These are phyloP conservation scores for Plemyria rubiginata DNA, from an alignment of 2,888 invertebrate genomes.

Conservation along the genomic window DNA sequence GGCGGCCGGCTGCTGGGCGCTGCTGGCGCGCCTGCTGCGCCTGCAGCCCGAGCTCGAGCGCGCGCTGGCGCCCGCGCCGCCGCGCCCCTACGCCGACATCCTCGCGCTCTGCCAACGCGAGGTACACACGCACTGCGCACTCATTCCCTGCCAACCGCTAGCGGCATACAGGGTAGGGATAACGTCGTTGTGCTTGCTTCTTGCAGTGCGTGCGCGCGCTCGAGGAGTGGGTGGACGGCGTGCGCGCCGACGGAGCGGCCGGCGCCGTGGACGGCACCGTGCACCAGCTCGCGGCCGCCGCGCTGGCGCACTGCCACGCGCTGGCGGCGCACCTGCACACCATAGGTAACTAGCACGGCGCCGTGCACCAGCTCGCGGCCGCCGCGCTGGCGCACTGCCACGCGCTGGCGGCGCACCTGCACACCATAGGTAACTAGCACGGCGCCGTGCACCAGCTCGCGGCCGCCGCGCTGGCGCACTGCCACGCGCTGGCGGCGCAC, in stretches of 20 bases:
- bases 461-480: constrained; percentile 96
- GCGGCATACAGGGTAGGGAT: not conserved
- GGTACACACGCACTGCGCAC: no score
- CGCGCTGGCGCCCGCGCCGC: constrained; percentile 55
- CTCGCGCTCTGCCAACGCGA: constrained; percentile 57
- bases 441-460: constrained; percentile 99
- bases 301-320: constrained; percentile 96
- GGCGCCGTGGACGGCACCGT: constrained; percentile 99
- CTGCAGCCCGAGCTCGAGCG: constrained; percentile 68
- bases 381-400: constrained; percentile 97
- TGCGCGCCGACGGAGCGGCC: constrained; percentile 90
- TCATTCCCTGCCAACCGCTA: no score
- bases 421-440: no score
- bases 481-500: constrained; percentile 93
- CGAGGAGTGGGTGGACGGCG: constrained; percentile 96
- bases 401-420: constrained; percentile 91
- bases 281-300: constrained; percentile 97
- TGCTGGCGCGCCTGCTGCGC: constrained; percentile 66
- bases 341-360: no score
- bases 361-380: constrained; percentile 98
- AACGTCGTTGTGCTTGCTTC: not conserved
- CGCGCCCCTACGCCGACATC: constrained; percentile 51
- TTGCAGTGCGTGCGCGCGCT: constrained; percentile 93
- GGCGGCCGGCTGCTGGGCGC: constrained; percentile 67
- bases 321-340: constrained; percentile 91